These are phyloP conservation scores for Mycteria americana DNA, from an alignment of 2,797 vertebrate genomes.

Conservation along the genomic window DNA sequence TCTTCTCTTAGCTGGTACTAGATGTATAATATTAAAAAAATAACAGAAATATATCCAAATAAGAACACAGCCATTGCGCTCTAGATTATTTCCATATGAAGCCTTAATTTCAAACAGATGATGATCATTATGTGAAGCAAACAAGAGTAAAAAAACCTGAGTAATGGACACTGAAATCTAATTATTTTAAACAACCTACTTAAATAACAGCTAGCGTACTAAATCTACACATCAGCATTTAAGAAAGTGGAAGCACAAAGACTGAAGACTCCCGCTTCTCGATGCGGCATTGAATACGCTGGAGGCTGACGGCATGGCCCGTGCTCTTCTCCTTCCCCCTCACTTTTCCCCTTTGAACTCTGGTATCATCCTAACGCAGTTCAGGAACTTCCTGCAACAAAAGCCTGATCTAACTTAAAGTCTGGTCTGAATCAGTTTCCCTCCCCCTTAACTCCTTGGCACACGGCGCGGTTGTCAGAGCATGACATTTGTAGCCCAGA, in stretches of 20 bases:
- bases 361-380: background rate
- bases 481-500: background rate
- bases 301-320: background rate
- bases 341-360: background rate
- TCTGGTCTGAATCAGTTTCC: background rate
- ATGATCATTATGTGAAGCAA: background rate
- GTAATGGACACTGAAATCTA: background rate
- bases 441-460: background rate
- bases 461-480: background rate
- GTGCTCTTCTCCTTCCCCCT: background rate
- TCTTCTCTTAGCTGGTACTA: background rate
- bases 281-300: accelerated
- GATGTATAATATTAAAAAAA: background rate
- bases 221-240: background rate
- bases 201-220: background rate
- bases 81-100: background rate
- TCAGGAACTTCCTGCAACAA: background rate
- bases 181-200: background rate
- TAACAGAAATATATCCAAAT: background rate
- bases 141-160: background rate
- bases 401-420: background rate
- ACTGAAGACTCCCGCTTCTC: background rate
- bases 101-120: background rate
- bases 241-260: accelerated
- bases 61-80: background rate